Conservation (phyloP, 2,797 vertebrate species). For the Meda fulgida region DNA sequence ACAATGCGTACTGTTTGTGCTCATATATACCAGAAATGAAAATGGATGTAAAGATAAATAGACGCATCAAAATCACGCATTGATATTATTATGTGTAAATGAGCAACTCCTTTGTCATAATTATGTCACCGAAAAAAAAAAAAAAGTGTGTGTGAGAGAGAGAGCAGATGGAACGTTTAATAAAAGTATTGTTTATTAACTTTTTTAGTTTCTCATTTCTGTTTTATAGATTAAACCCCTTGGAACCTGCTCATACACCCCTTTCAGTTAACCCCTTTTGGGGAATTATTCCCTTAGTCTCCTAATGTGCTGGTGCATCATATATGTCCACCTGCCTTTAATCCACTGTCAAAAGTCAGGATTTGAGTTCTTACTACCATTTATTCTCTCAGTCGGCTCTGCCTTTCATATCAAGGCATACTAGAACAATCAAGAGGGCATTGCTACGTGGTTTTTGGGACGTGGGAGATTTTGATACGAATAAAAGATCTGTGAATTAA, state of each 20-base stretch:
- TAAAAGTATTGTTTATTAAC: background rate
- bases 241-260: background rate
- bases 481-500: conserved; percentile 50
- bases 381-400: conserved; percentile 38
- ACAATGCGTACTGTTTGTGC: background rate
- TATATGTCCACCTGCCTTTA: conserved; percentile 18
- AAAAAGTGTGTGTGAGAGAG: background rate
- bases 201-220: background rate
- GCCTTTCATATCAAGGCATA: conserved; percentile 46
- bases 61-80: background rate
- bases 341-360: conserved; percentile 50
- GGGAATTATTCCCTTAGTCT: background rate
- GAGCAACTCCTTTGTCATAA: background rate
- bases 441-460: conserved; percentile 51
- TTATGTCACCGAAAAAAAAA: background rate
- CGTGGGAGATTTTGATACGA: conserved; percentile 32
- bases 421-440: conserved; percentile 29
- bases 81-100: background rate
- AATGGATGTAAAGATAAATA: background rate
- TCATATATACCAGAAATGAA: background rate
- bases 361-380: conserved; percentile 43
- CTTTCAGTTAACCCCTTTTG: background rate
- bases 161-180: background rate
- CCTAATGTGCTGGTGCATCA: conserved; percentile 20
- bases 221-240: background rate